Conservation (phyloP, 2,888 invertebrate genomes). For the Metellina segmentata region DNA sequence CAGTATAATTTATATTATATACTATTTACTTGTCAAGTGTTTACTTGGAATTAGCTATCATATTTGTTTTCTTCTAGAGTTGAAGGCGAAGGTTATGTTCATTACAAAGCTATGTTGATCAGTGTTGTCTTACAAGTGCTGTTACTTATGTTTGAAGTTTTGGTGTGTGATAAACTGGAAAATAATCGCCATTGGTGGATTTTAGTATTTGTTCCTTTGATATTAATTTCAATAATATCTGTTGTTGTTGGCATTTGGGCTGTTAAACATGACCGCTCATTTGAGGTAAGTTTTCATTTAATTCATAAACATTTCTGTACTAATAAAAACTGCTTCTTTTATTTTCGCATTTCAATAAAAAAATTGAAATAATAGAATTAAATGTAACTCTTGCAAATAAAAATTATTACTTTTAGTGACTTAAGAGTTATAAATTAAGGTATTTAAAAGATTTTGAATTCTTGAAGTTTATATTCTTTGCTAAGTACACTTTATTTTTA, state of each 20-base stretch:
- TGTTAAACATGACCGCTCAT: constrained; percentile 97
- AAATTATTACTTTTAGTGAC: too few species aligned
- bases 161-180: constrained; percentile 97
- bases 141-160: constrained; percentile 95
- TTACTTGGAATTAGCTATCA: too few species aligned
- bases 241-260: constrained; percentile 99
- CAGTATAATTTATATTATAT: too few species aligned
- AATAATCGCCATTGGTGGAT: constrained; percentile 94
- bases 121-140: constrained; percentile 96
- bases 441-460: not conserved
- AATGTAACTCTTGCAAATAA: too few species aligned
- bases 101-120: constrained; percentile 99
- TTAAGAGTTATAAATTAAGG: too few species aligned
- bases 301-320: not conserved
- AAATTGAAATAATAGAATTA: too few species aligned
- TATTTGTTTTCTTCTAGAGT: constrained; percentile 84
- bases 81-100: constrained; percentile 97
- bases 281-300: constrained; percentile 87
- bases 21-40: too few species aligned
- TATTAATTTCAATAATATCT: constrained; percentile 97
- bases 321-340: not conserved
- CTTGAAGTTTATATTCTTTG: not conserved
- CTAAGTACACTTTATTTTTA: not conserved
- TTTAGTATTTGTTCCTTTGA: constrained; percentile 92
- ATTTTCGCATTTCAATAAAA: too few species aligned